Percentiles rank a stretch among this genome's conserved stretches.
phyloP scores from a whole-genome alignment of 2,888 invertebrate genomes.

The Mythimna pallens region DNA sequence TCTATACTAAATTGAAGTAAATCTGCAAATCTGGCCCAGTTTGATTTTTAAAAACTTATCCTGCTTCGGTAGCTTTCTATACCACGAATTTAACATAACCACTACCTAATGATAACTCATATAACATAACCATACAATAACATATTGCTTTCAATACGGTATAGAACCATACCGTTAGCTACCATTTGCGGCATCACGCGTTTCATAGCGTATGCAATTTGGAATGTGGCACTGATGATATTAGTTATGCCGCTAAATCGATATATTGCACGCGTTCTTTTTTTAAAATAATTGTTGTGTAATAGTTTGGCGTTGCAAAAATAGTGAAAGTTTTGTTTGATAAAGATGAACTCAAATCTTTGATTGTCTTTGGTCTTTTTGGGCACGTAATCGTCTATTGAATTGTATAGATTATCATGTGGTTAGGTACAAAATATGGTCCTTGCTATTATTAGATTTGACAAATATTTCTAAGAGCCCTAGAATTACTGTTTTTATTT shows the following conservation, averaged over 20 bases:
- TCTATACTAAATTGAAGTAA: not conserved
- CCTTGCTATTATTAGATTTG: not conserved
- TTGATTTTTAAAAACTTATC: too few relatives aligned
- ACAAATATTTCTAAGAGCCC: not conserved
- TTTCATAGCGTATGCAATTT: constrained; percentile 49
- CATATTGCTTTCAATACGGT: constrained; percentile 50
- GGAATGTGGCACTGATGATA: constrained; percentile 57
- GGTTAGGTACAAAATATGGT: too few relatives aligned
- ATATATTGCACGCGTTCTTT: constrained; percentile 29
- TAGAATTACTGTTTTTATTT: not conserved
- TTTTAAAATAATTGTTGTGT: constrained; percentile 33
- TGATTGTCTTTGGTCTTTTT: not conserved
- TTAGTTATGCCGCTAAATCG: constrained; percentile 57
- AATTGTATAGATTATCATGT: too few relatives aligned
- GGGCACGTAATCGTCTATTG: not conserved
- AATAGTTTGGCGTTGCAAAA: constrained; percentile 41
- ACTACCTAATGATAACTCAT: constrained; percentile 16
- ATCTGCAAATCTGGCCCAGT: not conserved
- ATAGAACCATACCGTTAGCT: constrained; percentile 38
- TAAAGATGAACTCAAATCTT: not conserved
- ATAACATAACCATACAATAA: constrained; percentile 11
- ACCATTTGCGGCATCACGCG: constrained; percentile 48
- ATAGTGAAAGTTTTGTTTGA: constrained; percentile 46
- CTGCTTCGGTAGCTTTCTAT: too few relatives aligned
- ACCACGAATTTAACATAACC: constrained; percentile 17